Evolutionary conservation across 2,797 vertebrate genomes (phyloP), one percentile per base, ranked within the genome.

Genomic region (Spinibarbus caldwelli): DNA sequence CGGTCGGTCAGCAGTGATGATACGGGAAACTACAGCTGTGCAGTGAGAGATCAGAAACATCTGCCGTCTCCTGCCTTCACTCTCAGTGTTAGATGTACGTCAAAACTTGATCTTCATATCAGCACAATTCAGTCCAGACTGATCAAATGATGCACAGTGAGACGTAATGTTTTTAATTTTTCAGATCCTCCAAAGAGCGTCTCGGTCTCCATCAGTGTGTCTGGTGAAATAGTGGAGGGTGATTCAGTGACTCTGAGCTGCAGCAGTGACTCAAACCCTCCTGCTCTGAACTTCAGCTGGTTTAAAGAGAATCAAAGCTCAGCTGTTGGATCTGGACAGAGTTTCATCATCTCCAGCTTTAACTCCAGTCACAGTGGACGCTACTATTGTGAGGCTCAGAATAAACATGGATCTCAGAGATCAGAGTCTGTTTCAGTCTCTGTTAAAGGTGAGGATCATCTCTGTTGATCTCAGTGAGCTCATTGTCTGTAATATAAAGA

Each of bases 201-300:
- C 14, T 49, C 49, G 6, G 62, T 68, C 17, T 80, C 41, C 38
- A 3, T 84, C 38, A 79, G 21, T 78, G 15, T 36, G 0, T 80
- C 77, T 72, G 78, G 11, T 85, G 68, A 19, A 66, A 72, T 82
- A 81, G 36, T 38, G 62, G 78, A 78, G 43, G 87, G 77, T 47
- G 62, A 41, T 85, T 79, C 86, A 86, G 78, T 79, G 80, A 84
- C 72, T 88, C 84, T 89, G 78, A 88, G 19, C 76, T 89, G 83
- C 84, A 89, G 9, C 75, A 73, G 86, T 78, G 88, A 91, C 68
- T 87, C 90, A 76, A 89, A 90, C 43, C 90, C 91, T 76, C 83
- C 84, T 73, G 90, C 85, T 49, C 0, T 64, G 11, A 81, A 0
- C 38, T 88, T 89, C 41, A 82, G 52, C 71, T 92, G 89, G 90